Evolutionary conservation across 2,113 vertebrate species (phyloP).

Genomic region (Periophthalmus modestus): DNA sequence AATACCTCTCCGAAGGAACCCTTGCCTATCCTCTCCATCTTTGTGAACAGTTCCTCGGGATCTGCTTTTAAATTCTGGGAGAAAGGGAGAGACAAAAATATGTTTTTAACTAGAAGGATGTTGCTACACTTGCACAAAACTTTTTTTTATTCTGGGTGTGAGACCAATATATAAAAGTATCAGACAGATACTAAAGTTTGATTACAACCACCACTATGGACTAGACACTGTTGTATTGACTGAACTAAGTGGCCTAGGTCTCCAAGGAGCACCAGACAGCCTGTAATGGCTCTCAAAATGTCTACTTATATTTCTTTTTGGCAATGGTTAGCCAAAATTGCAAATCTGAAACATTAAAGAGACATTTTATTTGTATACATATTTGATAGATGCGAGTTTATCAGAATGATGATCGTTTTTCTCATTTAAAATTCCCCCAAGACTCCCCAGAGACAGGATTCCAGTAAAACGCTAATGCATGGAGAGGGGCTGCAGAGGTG

Average conservation of each 20-base stretch:
- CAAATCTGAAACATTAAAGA: constrained; percentile 18
- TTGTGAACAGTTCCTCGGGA: constrained; percentile 94
- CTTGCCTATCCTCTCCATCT: constrained; percentile 95
- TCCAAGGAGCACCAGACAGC: constrained; percentile 33
- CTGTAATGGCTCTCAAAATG: constrained; percentile 46
- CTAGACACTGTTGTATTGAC: constrained; percentile 58
- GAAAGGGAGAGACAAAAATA: constrained; percentile 9
- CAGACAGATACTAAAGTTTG: constrained; percentile 21
- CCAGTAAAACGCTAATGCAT: constrained; percentile 66
- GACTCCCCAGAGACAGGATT: constrained; percentile 49
- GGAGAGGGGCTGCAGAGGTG: constrained; percentile 40
- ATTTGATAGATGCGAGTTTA: constrained; percentile 18
- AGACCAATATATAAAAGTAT: neutral
- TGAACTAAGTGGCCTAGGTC: constrained; percentile 57
- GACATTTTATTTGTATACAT: neutral
- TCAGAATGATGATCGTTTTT: constrained; percentile 25
- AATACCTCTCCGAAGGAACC: constrained; percentile 98
- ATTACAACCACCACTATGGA: constrained; percentile 38
- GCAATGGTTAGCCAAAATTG: neutral
- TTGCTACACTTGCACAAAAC: neutral
- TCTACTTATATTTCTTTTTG: constrained; percentile 38
- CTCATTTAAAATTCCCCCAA: constrained; percentile 34
- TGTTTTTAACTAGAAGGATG: neutral
- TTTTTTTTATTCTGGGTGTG: neutral
- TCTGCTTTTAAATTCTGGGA: constrained; percentile 88